Conservation (phyloP, 2,888 invertebrate genomes). For the Selenia dentaria region DNA sequence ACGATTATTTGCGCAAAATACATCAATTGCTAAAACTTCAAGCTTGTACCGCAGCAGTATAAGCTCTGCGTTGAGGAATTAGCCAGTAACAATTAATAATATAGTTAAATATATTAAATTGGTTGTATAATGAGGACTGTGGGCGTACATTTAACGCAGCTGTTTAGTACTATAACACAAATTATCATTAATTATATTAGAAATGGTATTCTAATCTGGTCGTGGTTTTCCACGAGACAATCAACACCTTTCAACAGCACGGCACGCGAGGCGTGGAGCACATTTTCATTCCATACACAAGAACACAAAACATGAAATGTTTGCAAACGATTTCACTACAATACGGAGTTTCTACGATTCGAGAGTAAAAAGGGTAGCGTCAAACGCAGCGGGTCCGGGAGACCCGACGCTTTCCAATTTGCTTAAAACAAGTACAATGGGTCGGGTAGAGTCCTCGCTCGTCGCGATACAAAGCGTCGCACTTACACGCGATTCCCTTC, state of each 20-base stretch:
- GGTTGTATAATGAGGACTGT: too few species aligned
- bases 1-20: too few species aligned
- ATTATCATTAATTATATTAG: too few species aligned
- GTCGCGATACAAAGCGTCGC: slow-evolving; percentile 24
- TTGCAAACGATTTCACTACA: slow-evolving; percentile 61
- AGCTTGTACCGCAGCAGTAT: too few species aligned
- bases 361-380: slow-evolving; percentile 38
- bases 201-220: too few species aligned
- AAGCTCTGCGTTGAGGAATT: too few species aligned
- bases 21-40: too few species aligned
- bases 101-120: too few species aligned
- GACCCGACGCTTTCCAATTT: slow-evolving; percentile 57
- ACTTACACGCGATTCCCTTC: slow-evolving; percentile 17
- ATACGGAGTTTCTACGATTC: slow-evolving; percentile 41
- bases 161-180: too few species aligned
- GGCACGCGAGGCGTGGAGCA: slow-evolving; percentile 13
- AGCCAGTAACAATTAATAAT: too few species aligned
- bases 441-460: slow-evolving; percentile 33
- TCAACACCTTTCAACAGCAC: slow-evolving; percentile 7
- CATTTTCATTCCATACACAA: slow-evolving; percentile 9
- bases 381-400: slow-evolving; percentile 38
- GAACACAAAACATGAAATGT: slow-evolving; percentile 32
- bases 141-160: too few species aligned
- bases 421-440: slow-evolving; percentile 68
- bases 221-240: too few species aligned